These are phyloP conservation scores for Hypomecis atomaria DNA, from an alignment of 2,888 invertebrate genomes.

Conservation along the genomic window DNA sequence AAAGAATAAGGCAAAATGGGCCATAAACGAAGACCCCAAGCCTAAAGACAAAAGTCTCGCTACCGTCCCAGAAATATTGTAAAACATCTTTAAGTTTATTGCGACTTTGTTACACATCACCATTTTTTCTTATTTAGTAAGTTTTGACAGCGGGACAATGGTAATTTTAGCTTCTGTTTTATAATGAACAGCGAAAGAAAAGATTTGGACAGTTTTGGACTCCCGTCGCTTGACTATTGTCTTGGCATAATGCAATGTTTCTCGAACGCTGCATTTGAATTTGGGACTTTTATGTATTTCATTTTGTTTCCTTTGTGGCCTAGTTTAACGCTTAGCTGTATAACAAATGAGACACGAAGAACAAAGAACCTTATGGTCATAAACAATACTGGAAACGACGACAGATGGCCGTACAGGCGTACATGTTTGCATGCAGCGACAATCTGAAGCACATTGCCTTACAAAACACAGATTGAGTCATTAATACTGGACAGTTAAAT, in stretches of 20 bases:
- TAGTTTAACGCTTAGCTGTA: slow-evolving; percentile 32
- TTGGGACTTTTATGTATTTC: slow-evolving; percentile 30
- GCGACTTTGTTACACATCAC: slow-evolving; percentile 71
- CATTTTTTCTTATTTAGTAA: slow-evolving; percentile 68
- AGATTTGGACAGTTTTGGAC: slow-evolving; percentile 51
- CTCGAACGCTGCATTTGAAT: slow-evolving; percentile 38
- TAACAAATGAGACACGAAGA: slow-evolving; percentile 17
- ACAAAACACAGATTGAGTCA: slow-evolving; percentile 28
- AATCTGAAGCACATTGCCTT: slow-evolving; percentile 23
- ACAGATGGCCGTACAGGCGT: slow-evolving; percentile 13
- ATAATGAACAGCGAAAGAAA: slow-evolving; percentile 64
- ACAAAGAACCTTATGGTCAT: slow-evolving; percentile 10
- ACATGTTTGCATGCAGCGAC: slow-evolving; percentile 14
- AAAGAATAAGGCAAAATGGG: slow-evolving; percentile 77
- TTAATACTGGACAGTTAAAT: slow-evolving; percentile 31
- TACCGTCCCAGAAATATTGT: slow-evolving; percentile 76
- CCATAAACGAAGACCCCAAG: slow-evolving; percentile 67
- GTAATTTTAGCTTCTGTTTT: slow-evolving; percentile 74
- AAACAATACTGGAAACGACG: slow-evolving; percentile 16
- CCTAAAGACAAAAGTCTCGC: slow-evolving; percentile 77
- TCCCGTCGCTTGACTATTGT: slow-evolving; percentile 50
- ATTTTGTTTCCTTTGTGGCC: slow-evolving; percentile 34
- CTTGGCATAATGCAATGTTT: slow-evolving; percentile 45
- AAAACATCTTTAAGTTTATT: slow-evolving; percentile 75
- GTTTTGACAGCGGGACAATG: slow-evolving; percentile 76